Percentiles rank a stretch among this genome's conserved stretches.
phyloP scores from a whole-genome alignment of 2,888 invertebrate species.

The Marasmarcha lunaedactyla region DNA sequence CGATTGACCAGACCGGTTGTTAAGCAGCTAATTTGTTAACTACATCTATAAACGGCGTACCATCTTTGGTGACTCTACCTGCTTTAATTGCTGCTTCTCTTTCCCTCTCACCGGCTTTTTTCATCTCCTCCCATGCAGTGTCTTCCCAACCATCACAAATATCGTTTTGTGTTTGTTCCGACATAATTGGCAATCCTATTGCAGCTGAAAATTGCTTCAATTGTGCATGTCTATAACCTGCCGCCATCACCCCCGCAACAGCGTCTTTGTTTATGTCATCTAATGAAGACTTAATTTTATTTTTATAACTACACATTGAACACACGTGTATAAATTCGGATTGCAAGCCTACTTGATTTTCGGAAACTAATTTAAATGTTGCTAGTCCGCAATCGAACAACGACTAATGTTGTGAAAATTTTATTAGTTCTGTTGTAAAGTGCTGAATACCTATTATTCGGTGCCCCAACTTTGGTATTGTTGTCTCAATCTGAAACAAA shows the following conservation, averaged over 20 bases:
- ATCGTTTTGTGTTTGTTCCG: not conserved
- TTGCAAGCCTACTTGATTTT: not conserved
- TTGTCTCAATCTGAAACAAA: constrained; percentile 4
- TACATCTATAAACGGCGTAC: not conserved
- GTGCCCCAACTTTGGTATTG: constrained; percentile 1
- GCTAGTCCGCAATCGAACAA: constrained; percentile 6
- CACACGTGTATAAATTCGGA: constrained; percentile 6
- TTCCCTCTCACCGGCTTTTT: not conserved
- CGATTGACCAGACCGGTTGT: no score
- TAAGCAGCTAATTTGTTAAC: no score
- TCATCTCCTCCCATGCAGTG: not conserved
- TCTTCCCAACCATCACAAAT: not conserved
- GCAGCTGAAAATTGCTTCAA: constrained; percentile 4
- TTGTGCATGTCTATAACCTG: constrained; percentile 5
- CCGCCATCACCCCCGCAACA: constrained; percentile 5
- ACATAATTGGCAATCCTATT: constrained; percentile 3
- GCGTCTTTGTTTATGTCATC: constrained; percentile 5
- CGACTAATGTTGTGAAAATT: constrained; percentile 2
- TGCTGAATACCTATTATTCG: constrained; percentile 4
- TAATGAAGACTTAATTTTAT: constrained; percentile 4
- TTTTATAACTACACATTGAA: constrained; percentile 4
- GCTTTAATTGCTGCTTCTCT: constrained; percentile 1
- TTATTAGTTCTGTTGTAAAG: constrained; percentile 4
- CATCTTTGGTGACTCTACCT: not conserved
- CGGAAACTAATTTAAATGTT: constrained; percentile 3